Evolutionary conservation across 2,888 invertebrate species (phyloP), one percentile per base, ranked within the genome.

Genomic region (Drosophila prostipennis): DNA sequence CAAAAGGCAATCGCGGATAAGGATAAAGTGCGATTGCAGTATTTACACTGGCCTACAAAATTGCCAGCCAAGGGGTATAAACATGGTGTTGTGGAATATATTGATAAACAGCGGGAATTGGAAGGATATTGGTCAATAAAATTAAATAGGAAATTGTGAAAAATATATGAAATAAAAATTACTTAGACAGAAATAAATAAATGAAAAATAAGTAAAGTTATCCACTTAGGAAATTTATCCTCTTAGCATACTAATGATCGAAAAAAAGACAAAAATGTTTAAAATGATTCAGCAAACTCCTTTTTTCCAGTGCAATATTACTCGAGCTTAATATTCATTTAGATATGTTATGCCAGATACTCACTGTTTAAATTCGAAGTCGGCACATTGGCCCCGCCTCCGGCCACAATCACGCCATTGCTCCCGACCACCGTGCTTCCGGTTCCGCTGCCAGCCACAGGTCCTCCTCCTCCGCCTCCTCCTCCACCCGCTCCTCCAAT

Each of bases 321-420:
- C 11, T 2, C 10, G 10, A 39, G 37, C 26, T 23, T 10, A 11
- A 52, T 58, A 11, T 42, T 23, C 23, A n/a, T 45, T 36, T 23
- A 42, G 42, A 69, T 29, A 2, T 16, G 10, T 32, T 19, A 13
- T 23, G 40, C 13, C 13, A 26, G n/a, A 23, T 70, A 90, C 90
- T 91, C 78, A 91, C 91, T 84, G 76, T 91, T 91, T 78, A 90
- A 81, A 73, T 87, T 82, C 78, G 91, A 90, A 78, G 87, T 89
- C 74, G 89, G 89, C 63, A 78, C 84, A 75, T 78, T 85, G 74
- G 84, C 78, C 57, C 75, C 56, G 53, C 90, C 89, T 60, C 89
- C 90, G 58, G 89, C 77, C 43, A 90, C 89, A 79, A 90, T 87
- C 72, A 89, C 82, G 63, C 89, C 84, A 75, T 80, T 87, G 82